These are phyloP conservation scores for Trinorchestia longiramus DNA, from an alignment of 1,140 invertebrate genomes.

Conservation along the genomic window DNA sequence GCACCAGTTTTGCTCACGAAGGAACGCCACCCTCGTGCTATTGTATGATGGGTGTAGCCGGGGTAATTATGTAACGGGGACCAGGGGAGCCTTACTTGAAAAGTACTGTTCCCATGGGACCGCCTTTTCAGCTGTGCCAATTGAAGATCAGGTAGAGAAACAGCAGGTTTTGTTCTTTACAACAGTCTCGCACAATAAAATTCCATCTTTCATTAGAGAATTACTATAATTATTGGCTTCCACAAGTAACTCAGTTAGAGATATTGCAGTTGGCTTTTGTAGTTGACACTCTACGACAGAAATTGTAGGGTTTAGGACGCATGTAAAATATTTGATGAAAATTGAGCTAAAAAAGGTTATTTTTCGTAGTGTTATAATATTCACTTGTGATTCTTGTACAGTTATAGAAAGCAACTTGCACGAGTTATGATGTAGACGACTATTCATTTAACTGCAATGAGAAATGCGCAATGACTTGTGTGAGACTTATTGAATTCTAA, in stretches of 20 bases:
- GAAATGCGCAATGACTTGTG: not conserved
- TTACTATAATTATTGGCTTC: not conserved
- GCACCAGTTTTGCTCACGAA: not conserved
- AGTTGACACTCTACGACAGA: not conserved
- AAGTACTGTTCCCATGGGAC: not conserved
- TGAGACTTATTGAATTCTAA: not conserved
- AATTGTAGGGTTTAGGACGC: not conserved
- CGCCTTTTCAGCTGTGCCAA: not conserved
- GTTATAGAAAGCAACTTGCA: not conserved
- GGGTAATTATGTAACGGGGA: not conserved
- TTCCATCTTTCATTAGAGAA: not conserved
- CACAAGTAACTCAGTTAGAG: not conserved
- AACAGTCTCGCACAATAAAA: not conserved
- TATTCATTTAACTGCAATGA: not conserved
- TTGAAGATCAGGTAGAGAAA: not conserved
- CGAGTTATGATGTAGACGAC: not conserved
- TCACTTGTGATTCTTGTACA: not conserved
- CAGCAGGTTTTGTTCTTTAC: not conserved
- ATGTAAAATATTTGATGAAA: not conserved
- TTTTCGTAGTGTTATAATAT: not conserved
- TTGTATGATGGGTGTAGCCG: not conserved
- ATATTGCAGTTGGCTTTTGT: not conserved
- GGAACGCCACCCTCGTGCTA: not conserved
- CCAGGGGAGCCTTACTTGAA: not conserved
- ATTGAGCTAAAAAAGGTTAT: not conserved